Evolutionary conservation across 2,888 invertebrate species (phyloP), one percentile per base, ranked within the genome.

Genomic region (Allophyes oxyacanthae): DNA sequence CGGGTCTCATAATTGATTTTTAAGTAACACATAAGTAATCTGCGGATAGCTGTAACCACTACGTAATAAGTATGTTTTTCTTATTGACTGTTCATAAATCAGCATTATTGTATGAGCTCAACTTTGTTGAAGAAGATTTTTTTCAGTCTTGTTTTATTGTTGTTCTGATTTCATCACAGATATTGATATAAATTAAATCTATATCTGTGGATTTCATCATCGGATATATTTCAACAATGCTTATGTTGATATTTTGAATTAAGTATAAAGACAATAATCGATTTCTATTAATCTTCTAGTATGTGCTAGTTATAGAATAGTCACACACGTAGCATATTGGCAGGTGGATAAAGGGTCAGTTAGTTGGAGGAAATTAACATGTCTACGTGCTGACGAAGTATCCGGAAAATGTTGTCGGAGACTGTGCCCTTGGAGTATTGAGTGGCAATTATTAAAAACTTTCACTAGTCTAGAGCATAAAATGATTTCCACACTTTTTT

Each of bases 281-380:
- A 28, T 8, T 28, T 28, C 28, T 28, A 2, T n/a, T n/a, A n/a
- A 34, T 9, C 8, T 13, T 34, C 1, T 13, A 20, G 48, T 46
- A 38, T 34, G 0, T 37, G 44, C 7, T 52, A 38, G 14, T 34
- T 10, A 6, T 26, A 60, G 15, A 45, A 28, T 37, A 8, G 32
- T 6, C 10, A 37, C 20, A 34, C 11, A 43, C 38, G 30, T 58
- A 34, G 28, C 36, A 36, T 75, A 75, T 75, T 75, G 78, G 55
- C 65, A 77, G 70, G 54, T 72, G 50, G 45, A 51, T 63, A 64
- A 59, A 72, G 58, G 77, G 77, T 69, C 74, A 61, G 70, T 54
- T 61, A 55, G 72, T 54, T 63, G 55, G 68, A 83, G 85, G 84
- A 87, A 88, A 87, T 86, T 82, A 86, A 83, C 78, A 81, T 81